These are phyloP conservation scores for Oreochromis mossambicus DNA, from an alignment of 2,797 vertebrate genomes.

Conservation along the genomic window DNA sequence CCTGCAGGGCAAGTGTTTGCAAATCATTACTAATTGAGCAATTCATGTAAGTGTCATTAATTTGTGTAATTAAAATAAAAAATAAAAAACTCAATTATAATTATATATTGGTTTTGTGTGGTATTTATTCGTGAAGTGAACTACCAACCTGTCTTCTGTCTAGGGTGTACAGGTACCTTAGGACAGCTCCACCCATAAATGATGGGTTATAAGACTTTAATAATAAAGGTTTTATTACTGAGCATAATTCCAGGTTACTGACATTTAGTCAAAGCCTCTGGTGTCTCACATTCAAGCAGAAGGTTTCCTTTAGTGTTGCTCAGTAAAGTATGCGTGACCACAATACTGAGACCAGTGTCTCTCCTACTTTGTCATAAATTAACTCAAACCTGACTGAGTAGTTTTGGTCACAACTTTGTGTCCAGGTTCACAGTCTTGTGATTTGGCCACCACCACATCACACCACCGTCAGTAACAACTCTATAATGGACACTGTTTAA, in stretches of 20 bases:
- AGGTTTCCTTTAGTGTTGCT: neutral
- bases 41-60: neutral
- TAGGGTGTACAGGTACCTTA: neutral
- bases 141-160: neutral
- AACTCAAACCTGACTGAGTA: neutral
- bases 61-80: neutral
- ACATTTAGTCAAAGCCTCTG: neutral
- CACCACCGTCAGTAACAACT: neutral
- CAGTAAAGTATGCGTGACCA: neutral
- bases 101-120: neutral
- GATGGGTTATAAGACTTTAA: neutral
- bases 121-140: neutral
- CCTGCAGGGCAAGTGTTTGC: neutral
- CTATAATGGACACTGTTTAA: neutral
- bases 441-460: neutral
- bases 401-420: fast-evolving
- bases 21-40: neutral
- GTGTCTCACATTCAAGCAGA: neutral
- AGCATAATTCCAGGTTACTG: neutral
- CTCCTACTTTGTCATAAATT: neutral
- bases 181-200: neutral
- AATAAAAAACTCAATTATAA: neutral
- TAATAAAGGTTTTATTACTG: neutral
- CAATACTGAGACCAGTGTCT: neutral
- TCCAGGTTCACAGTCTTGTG: neutral